Conservation (phyloP, 2,113 vertebrate species). For the Riparia riparia region DNA sequence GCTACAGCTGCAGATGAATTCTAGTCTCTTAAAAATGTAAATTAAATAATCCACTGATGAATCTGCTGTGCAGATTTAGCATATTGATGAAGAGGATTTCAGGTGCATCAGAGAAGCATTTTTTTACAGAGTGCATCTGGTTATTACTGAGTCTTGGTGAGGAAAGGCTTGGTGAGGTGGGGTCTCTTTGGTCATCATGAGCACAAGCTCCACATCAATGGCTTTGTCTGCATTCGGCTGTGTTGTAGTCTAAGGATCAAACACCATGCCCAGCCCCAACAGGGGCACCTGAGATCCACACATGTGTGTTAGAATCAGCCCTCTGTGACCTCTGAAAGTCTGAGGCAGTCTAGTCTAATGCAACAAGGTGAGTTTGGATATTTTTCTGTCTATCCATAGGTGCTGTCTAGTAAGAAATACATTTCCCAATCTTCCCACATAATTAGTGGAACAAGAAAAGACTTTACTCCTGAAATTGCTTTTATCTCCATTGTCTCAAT, state of each 20-base stretch:
- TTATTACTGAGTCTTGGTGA: fast-evolving
- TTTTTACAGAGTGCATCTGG: not conserved
- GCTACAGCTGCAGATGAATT: not conserved
- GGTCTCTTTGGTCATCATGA: not conserved
- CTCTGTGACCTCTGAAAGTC: not conserved
- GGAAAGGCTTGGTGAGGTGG: not conserved
- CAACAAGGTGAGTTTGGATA: not conserved
- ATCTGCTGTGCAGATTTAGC: not conserved
- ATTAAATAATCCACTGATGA: not conserved
- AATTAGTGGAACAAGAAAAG: not conserved
- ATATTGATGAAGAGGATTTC: not conserved
- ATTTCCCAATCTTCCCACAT: not conserved
- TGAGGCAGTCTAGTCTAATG: not conserved
- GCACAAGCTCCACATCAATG: not conserved
- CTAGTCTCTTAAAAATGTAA: not conserved
- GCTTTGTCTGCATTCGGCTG: not conserved
- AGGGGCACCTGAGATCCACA: not conserved
- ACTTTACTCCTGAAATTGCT: not conserved
- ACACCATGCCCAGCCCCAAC: not conserved
- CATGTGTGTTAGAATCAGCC: not conserved
- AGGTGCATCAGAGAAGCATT: not conserved
- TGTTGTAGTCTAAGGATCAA: not conserved
- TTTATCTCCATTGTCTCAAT: not conserved
- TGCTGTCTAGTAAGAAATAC: not conserved
- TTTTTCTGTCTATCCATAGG: not conserved